Evolutionary conservation across 2,797 vertebrate genomes (phyloP), one percentile per base, ranked within the genome.

Genomic region (Galaxias olidus): DNA sequence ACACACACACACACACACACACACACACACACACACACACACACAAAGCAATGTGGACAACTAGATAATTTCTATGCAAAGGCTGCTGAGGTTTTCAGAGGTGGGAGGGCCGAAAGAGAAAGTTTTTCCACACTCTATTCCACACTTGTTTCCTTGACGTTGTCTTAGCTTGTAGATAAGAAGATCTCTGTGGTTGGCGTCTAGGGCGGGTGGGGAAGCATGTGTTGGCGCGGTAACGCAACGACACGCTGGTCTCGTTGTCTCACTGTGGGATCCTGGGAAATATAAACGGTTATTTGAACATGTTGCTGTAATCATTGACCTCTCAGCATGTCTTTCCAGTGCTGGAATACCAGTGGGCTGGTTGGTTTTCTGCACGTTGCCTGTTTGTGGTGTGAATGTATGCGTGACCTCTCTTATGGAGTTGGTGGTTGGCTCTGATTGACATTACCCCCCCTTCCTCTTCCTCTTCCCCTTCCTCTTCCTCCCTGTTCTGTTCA

Each of bases 11-110:
- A n/a, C n/a, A n/a, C n/a, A n/a, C n/a, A n/a, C n/a, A n/a, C n/a
- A n/a, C n/a, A n/a, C n/a, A n/a, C n/a, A n/a, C n/a, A n/a, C n/a
- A n/a, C n/a, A n/a, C n/a, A 45, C 65, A 68, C 76, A 81, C 75
- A 64, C 75, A 71, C 66, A 56, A 60, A 50, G 14, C 61, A 58
- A 81, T 81, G 62, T 67, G 84, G 81, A 88, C 86, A 87, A 86
- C 89, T 83, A 68, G 72, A 40, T 74, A 53, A 60, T 88, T 90
- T 91, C 80, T 84, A 70, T 77, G 78, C 70, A 55, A 60, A 69
- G 72, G 30, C 30, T 30, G 6, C 71, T 53, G 46, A 30, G 45
- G 73, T 75, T 83, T 85, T 73, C 79, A 69, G 64, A 60, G 66
- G 55, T 46, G 57, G 74, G 70, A 66, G 79, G 71, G 76, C 76